Conservation (phyloP, 1,140 invertebrate species). For the Drosophila sp. region DNA sequence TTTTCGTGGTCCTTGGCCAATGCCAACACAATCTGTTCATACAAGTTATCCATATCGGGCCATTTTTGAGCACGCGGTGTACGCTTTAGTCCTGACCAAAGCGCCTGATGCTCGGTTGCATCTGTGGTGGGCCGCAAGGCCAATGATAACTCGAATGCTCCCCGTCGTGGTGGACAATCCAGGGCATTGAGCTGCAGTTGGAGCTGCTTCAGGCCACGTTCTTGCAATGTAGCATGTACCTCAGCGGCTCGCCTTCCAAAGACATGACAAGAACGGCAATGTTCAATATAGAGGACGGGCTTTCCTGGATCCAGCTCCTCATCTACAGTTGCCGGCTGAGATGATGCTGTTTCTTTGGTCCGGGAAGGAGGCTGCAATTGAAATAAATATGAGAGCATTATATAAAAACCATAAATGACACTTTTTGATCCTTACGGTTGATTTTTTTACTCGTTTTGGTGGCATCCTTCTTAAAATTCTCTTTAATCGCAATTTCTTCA, state of each 20-base stretch:
- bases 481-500: not conserved
- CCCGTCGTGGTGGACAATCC: constrained; percentile 58
- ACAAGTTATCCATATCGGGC: constrained; percentile 49
- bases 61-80: constrained; percentile 75
- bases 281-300: constrained; percentile 62
- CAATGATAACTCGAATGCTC: constrained; percentile 67
- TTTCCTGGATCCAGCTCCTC: constrained; percentile 32
- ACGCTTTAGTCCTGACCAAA: constrained; percentile 75
- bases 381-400: too few relatives aligned
- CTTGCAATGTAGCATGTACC: constrained; percentile 54
- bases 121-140: constrained; percentile 27
- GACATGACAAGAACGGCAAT: constrained; percentile 69
- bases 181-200: constrained; percentile 64
- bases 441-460: constrained; percentile 33
- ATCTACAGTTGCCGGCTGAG: not conserved
- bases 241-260: constrained; percentile 71
- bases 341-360: not conserved
- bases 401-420: not conserved
- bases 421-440: not conserved
- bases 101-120: constrained; percentile 24
- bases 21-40: constrained; percentile 25
- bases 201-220: constrained; percentile 40
- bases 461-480: constrained; percentile 14
- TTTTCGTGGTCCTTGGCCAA: constrained; percentile 8
- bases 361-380: not conserved